Conservation (phyloP, 2,113 vertebrate species). For the Protobothrops flavoviridis region DNA sequence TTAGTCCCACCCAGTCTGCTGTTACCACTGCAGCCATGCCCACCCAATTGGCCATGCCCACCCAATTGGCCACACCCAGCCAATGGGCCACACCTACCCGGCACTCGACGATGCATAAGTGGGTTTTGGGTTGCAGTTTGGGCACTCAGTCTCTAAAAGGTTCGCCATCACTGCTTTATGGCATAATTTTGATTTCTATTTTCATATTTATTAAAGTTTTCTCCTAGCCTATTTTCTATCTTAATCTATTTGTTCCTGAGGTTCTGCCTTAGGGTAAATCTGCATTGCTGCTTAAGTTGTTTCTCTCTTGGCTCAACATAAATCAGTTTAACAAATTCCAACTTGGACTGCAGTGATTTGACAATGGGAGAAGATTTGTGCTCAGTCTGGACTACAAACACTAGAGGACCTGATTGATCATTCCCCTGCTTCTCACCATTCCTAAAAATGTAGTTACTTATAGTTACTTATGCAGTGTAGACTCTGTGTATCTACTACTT, state of each 20-base stretch:
- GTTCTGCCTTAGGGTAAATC: background rate
- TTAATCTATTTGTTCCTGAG: background rate
- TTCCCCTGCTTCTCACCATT: background rate
- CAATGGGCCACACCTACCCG: no score
- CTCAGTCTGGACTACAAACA: background rate
- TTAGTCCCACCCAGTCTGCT: no score
- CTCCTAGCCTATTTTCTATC: background rate
- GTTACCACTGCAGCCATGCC: no score
- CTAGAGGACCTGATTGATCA: background rate
- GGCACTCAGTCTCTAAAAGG: no score
- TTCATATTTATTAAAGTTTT: background rate
- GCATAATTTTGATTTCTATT: background rate
- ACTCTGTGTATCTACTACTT: background rate
- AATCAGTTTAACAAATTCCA: background rate
- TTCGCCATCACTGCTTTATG: background rate
- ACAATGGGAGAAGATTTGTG: background rate
- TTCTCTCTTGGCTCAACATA: background rate
- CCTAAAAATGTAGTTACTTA: background rate
- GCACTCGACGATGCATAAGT: no score
- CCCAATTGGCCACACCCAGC: no score
- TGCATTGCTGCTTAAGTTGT: background rate
- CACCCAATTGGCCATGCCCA: no score
- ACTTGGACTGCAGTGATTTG: background rate
- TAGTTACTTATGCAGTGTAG: background rate
- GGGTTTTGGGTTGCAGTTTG: no score